Percentiles rank a stretch among this genome's conserved stretches.
Evolutionary conservation across 2,113 vertebrate species (phyloP).

Genomic region (Anolis sagrei): DNA sequence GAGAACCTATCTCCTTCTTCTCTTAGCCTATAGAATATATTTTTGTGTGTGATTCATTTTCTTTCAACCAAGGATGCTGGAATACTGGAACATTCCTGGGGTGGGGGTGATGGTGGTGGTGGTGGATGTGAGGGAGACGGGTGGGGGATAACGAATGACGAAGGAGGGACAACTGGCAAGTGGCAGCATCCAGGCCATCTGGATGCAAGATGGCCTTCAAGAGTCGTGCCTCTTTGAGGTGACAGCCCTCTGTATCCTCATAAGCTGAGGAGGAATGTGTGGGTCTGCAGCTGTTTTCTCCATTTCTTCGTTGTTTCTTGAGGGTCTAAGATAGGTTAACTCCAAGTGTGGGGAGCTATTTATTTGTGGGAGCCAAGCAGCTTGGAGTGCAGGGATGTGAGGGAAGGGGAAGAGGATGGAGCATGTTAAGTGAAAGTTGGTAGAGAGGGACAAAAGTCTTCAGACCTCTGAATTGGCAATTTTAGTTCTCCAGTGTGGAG

Average conservation of each 20-base stretch:
- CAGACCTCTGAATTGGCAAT: not conserved
- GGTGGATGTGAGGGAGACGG: not conserved
- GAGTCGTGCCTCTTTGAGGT: not conserved
- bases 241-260: not conserved
- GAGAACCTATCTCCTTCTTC: conserved; percentile 17
- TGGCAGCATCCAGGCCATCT: not conserved
- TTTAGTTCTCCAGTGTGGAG: not conserved
- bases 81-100: conserved; percentile 52
- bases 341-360: conserved; percentile 19
- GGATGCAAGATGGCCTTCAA: conserved; percentile 1
- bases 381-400: not conserved
- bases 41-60: conserved; percentile 56
- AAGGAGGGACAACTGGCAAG: not conserved
- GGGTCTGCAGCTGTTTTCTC: not conserved
- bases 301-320: conserved; percentile 8
- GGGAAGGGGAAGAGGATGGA: not conserved
- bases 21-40: conserved; percentile 65
- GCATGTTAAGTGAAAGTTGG: conserved; percentile 3
- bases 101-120: not conserved
- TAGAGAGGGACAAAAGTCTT: not conserved
- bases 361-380: not conserved
- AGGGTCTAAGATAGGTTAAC: not conserved
- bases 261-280: conserved; percentile 8
- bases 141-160: not conserved
- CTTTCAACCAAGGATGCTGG: conserved; percentile 48